Conservation (phyloP, 2,113 vertebrate species). For the Chaenocephalus aceratus region DNA sequence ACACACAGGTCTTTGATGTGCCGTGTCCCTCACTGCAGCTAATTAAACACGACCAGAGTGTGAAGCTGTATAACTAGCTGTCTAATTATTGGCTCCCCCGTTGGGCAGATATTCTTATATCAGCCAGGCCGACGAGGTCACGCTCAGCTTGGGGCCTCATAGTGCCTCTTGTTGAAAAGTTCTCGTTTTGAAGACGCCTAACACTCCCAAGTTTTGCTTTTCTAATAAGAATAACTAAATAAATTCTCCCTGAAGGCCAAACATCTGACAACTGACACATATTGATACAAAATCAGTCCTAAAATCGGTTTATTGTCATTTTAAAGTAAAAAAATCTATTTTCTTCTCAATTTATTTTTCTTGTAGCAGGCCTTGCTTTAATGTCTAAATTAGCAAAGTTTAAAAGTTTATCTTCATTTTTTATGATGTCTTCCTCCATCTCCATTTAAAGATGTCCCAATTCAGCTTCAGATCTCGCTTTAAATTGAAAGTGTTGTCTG, state of each 20-base stretch:
- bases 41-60: constrained; percentile 21
- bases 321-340: neutral
- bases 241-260: neutral
- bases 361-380: neutral
- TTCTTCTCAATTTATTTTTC: neutral
- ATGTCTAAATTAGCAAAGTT: constrained; percentile 9
- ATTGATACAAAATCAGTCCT: too few relatives aligned
- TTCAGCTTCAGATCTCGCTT: constrained; percentile 5
- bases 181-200: constrained; percentile 12
- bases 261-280: neutral
- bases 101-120: constrained; percentile 50
- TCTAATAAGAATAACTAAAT: neutral
- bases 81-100: constrained; percentile 56
- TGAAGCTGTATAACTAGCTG: constrained; percentile 18
- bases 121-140: constrained; percentile 41
- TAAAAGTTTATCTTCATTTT: constrained; percentile 13
- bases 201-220: neutral
- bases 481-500: neutral
- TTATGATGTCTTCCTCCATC: neutral
- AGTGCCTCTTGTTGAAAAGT: neutral
- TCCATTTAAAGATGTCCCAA: constrained; percentile 1
- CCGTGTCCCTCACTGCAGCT: constrained; percentile 2
- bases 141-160: constrained; percentile 39
- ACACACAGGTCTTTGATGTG: constrained; percentile 43
- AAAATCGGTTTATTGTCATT: neutral